Base-by-base conservation (phyloP, 92 coral and sea anemone species). In the Paragorgia papillata region DNA sequence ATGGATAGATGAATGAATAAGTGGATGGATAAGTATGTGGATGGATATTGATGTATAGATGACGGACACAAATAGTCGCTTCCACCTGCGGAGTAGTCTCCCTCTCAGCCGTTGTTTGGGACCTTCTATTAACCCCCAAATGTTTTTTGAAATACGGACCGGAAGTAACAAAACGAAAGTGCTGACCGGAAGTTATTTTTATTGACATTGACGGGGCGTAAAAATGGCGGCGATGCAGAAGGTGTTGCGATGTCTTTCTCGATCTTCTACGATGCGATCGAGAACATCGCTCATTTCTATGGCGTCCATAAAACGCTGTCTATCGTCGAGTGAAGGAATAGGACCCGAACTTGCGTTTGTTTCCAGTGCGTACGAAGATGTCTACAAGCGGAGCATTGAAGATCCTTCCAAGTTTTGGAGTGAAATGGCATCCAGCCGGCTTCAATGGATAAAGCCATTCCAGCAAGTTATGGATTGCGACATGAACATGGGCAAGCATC, bases 381-480 rank as follows among this genome's bases (percentile, higher is more conserved):
- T 87, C 19, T 87, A 95, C 59, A 77, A 75, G 7, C 89, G 88
- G 21, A 95, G 99, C 31, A 79, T 95, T 5, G 32, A 57, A 57
- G 90, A 95, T 66, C 97, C 99, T 0, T 88, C 66, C 28, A 91
- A 87, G 1, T 95, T 95, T 64, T 95, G 99, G 99, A 92, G 99
- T 1, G 95, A 89, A 67, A 86, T 91, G 32, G 99, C 92, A 0
- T 91, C 97, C 14, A 76, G 84, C 6, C 89, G 88, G 1, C 80
- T 95, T 67, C 66, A 89, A 26, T 95, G 99, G 99, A 86, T 84
- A n/a, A 84, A 86, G 74, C 95, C 92, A 2, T 95, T 95, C 62
- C 85, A 83, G 55, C 78, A 82, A 30, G 99, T 95, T 2, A 95
- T 89, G 92, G 99, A 95, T 50, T 84, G 92, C 51, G 84, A 95